These are phyloP conservation scores for Dasypolia templi DNA, from an alignment of 2,888 invertebrate species.

Conservation along the genomic window DNA sequence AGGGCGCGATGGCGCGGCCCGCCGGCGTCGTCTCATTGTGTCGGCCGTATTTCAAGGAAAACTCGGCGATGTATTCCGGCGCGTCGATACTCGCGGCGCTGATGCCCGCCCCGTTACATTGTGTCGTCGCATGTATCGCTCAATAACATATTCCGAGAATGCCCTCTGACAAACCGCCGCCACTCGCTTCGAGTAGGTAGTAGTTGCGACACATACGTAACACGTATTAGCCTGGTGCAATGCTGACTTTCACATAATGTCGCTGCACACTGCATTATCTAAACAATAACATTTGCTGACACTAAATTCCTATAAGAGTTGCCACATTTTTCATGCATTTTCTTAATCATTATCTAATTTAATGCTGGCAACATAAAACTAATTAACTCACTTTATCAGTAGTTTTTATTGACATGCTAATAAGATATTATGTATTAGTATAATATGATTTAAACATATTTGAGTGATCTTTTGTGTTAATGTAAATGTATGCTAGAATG, in stretches of 20 bases:
- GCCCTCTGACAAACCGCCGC: constrained; percentile 70
- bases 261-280: constrained; percentile 67
- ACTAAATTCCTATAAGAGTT: constrained; percentile 75
- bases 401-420: constrained; percentile 26
- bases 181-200: constrained; percentile 58
- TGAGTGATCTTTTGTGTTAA: constrained; percentile 30
- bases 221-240: constrained; percentile 73
- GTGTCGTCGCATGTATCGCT: constrained; percentile 71
- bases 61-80: constrained; percentile 77
- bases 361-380: constrained; percentile 74
- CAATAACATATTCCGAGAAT: constrained; percentile 74
- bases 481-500: constrained; percentile 34
- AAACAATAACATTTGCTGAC: constrained; percentile 66
- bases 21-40: constrained; percentile 75
- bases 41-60: constrained; percentile 86
- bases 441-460: constrained; percentile 30
- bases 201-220: constrained; percentile 75
- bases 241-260: constrained; percentile 80
- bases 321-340: constrained; percentile 63
- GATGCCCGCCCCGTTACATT: constrained; percentile 72
- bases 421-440: constrained; percentile 18
- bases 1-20: constrained; percentile 80
- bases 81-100: constrained; percentile 76
- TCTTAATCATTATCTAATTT: constrained; percentile 26
- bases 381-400: constrained; percentile 51